Conservation (phyloP, 1,140 invertebrate genomes). For the Saxidomus purpurata region DNA sequence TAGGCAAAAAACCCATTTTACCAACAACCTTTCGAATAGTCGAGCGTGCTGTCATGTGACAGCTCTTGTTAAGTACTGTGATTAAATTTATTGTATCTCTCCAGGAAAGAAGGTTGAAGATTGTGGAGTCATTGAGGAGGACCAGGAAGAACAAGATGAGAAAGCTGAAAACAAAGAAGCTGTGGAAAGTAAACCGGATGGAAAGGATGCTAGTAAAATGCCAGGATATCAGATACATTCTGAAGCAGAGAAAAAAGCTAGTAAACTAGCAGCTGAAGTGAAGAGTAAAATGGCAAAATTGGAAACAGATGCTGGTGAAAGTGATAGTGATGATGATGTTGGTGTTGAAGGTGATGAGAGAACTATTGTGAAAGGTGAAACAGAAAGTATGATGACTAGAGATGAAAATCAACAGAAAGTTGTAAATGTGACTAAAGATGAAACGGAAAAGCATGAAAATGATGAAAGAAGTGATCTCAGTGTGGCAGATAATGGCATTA, state of each 20-base stretch:
- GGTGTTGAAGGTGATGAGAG: constrained; percentile 65
- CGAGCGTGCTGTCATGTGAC: too few species aligned
- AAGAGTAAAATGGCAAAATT: constrained; percentile 59
- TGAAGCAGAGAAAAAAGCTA: constrained; percentile 16
- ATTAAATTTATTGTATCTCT: too few species aligned
- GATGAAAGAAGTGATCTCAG: constrained; percentile 46
- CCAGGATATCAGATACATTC: constrained; percentile 66
- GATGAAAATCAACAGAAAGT: constrained; percentile 49
- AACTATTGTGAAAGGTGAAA: constrained; percentile 35
- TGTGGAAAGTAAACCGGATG: constrained; percentile 36
- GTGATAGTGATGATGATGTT: constrained; percentile 75
- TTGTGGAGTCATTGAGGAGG: constrained; percentile 61
- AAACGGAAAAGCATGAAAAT: not conserved
- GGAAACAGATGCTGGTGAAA: constrained; percentile 64
- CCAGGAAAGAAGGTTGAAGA: constrained; percentile 47
- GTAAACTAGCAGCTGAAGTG: constrained; percentile 51
- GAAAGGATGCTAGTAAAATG: constrained; percentile 45
- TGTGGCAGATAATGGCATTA: constrained; percentile 1
- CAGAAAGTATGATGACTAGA: constrained; percentile 11
- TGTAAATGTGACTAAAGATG: constrained; percentile 40
- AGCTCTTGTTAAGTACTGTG: too few species aligned
- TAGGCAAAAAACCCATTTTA: too few species aligned
- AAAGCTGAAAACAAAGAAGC: constrained; percentile 56
- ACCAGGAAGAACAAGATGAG: constrained; percentile 62
- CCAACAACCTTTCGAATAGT: too few species aligned